Percentiles rank a stretch among this genome's conserved stretches.
Conservation (phyloP, 2,113 vertebrate species). For the Ariopsis seemanni region DNA sequence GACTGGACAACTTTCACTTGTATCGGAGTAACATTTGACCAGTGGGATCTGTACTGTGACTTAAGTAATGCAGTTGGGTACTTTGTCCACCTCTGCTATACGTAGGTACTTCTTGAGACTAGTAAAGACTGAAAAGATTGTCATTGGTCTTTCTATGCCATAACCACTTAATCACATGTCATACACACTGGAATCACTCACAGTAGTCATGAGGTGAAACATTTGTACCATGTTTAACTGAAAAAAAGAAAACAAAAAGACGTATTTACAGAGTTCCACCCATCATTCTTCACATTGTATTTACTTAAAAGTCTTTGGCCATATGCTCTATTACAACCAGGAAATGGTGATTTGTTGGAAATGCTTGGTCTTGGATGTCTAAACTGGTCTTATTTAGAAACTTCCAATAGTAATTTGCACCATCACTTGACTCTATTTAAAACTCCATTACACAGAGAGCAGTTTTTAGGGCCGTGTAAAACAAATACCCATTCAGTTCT, state of each 20-base stretch:
- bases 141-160: not conserved
- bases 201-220: constrained; percentile 19
- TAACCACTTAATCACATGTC: constrained; percentile 12
- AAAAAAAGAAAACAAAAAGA: constrained; percentile 3
- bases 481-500: constrained; percentile 47
- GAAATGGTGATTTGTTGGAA: constrained; percentile 34
- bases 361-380: constrained; percentile 1
- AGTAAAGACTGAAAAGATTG: constrained; percentile 19
- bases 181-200: not conserved
- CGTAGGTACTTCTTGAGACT: not conserved
- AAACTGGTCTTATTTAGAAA: constrained; percentile 44
- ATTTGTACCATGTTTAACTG: constrained; percentile 19
- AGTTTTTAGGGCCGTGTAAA: constrained; percentile 32
- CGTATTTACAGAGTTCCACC: constrained; percentile 3
- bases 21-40: too few species aligned
- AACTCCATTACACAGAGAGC: constrained; percentile 28
- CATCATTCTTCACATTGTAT: constrained; percentile 28
- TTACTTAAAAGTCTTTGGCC: constrained; percentile 24
- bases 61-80: too few species aligned
- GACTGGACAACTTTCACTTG: too few species aligned
- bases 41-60: too few species aligned
- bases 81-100: too few species aligned
- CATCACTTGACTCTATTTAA: constrained; percentile 46
- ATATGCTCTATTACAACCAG: constrained; percentile 12
- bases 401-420: constrained; percentile 34